A percentile compares a stretch with the other conserved stretches of the same genome.
These are phyloP conservation scores for Crenuchus spilurus DNA, from an alignment of 2,797 vertebrate species.

Conservation along the genomic window DNA sequence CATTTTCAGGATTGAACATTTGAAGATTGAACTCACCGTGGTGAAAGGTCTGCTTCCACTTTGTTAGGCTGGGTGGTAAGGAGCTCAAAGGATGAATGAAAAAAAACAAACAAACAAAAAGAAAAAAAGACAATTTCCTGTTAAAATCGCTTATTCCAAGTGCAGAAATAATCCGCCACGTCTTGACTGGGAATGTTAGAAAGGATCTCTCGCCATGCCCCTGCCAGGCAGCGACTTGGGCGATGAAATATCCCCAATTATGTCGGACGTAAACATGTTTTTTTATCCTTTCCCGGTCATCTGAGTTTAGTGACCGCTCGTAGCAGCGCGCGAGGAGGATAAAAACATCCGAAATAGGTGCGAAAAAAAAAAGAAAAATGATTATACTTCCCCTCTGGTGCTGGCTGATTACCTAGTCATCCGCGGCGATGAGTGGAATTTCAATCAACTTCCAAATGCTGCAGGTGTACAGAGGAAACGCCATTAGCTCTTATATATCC, in stretches of 20 bases:
- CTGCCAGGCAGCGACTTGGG: slow-evolving; percentile 52
- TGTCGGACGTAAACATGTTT: slow-evolving; percentile 69
- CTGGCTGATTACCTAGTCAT: slow-evolving; percentile 65
- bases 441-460: slow-evolving; percentile 72
- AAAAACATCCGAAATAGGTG: slow-evolving; percentile 40
- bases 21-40: slow-evolving; percentile 71
- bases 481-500: slow-evolving; percentile 70
- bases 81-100: slow-evolving; percentile 51
- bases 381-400: slow-evolving; percentile 60
- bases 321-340: not conserved
- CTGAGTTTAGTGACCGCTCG: slow-evolving; percentile 20
- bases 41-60: slow-evolving; percentile 68
- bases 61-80: slow-evolving; percentile 62
- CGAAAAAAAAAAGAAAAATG: not conserved
- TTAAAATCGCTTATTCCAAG: slow-evolving; percentile 63
- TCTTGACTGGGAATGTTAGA: slow-evolving; percentile 46
- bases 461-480: slow-evolving; percentile 63
- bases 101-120: slow-evolving; percentile 53
- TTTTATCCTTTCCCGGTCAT: slow-evolving; percentile 54
- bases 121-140: slow-evolving; percentile 33
- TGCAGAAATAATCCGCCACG: slow-evolving; percentile 63
- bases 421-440: slow-evolving; percentile 61
- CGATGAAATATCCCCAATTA: slow-evolving; percentile 69
- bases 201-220: slow-evolving; percentile 56
- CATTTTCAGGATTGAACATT: not conserved